Evolutionary conservation across 2,888 invertebrate species (phyloP).

Genomic region (Branchinecta sandiegonensis): DNA sequence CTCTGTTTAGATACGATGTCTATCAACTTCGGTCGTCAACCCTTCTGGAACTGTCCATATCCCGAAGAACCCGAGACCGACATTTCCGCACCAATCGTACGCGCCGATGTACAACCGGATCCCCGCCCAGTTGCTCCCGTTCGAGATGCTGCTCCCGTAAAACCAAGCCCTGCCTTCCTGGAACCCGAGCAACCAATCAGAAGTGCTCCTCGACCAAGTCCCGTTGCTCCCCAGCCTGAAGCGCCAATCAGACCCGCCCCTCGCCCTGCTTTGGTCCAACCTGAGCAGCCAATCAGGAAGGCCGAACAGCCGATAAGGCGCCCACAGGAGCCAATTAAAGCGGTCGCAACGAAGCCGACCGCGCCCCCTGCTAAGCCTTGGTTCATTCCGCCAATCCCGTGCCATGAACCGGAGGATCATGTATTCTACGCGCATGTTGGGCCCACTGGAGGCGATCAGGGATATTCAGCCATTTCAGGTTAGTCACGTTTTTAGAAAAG

Average conservation of each 20-base stretch:
- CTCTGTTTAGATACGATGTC: conserved; percentile 45
- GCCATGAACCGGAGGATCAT: conserved; percentile 75
- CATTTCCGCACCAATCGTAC: conserved; percentile 26
- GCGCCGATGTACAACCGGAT: conserved; percentile 25
- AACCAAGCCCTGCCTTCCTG: conserved; percentile 38
- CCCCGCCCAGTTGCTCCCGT: conserved; percentile 24
- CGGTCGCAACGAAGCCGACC: conserved; percentile 23
- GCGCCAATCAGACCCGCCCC: background rate
- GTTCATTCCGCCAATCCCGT: conserved; percentile 77
- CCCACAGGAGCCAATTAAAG: background rate
- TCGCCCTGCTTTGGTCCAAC: conserved; percentile 13
- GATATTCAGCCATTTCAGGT: conserved; percentile 60
- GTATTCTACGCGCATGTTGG: conserved; percentile 87
- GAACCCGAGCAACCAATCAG: no score
- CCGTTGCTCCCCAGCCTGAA: conserved; percentile 19
- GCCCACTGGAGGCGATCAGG: conserved; percentile 75
- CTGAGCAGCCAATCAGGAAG: background rate
- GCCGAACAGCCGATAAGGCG: background rate
- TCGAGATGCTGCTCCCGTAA: conserved; percentile 35
- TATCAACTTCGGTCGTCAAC: conserved; percentile 71
- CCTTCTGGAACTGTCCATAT: conserved; percentile 83
- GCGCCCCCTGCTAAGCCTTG: conserved; percentile 42
- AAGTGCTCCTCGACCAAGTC: conserved; percentile 18
- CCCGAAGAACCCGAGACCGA: conserved; percentile 39
- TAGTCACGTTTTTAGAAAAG: conserved; percentile 9